Conservation (phyloP, 2,888 invertebrate genomes). For the Nephrotoma flavescens region DNA sequence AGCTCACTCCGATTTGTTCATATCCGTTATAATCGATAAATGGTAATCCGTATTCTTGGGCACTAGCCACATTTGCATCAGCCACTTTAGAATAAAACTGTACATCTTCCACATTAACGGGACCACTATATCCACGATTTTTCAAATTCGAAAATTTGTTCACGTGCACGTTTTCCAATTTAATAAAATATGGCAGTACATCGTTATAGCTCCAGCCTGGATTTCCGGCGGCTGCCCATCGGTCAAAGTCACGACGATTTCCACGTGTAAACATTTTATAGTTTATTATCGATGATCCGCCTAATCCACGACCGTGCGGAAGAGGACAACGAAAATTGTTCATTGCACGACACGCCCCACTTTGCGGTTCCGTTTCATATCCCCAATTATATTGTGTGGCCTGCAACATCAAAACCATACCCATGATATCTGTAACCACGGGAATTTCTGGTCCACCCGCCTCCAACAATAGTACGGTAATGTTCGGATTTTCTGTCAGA, state of each 20-base stretch:
- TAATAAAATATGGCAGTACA: slow-evolving; percentile 42
- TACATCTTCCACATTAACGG: slow-evolving; percentile 44
- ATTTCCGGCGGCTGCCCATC: slow-evolving; percentile 52
- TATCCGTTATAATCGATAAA: slow-evolving; percentile 55
- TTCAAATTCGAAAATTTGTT: slow-evolving; percentile 33
- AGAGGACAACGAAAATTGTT: slow-evolving; percentile 27
- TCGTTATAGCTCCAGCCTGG: slow-evolving; percentile 56
- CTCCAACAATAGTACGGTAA: slow-evolving; percentile 36
- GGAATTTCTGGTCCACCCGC: slow-evolving; percentile 34
- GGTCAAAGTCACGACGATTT: slow-evolving; percentile 54
- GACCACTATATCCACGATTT: slow-evolving; percentile 46
- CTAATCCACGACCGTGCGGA: slow-evolving; percentile 43
- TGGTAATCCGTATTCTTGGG: slow-evolving; percentile 46
- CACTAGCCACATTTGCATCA: slow-evolving; percentile 43
- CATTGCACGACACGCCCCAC: slow-evolving; percentile 39
- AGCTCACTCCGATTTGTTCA: slow-evolving; percentile 46
- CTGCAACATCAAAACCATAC: slow-evolving; percentile 26
- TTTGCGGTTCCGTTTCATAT: slow-evolving; percentile 56
- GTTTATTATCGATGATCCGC: slow-evolving; percentile 45
- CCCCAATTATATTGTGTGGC: slow-evolving; percentile 51
- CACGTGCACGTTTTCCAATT: slow-evolving; percentile 37
- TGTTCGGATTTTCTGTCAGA: slow-evolving; percentile 29
- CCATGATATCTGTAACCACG: slow-evolving; percentile 22
- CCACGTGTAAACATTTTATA: slow-evolving; percentile 64
- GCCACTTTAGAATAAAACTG: slow-evolving; percentile 36